Evolutionary conservation across 2,797 vertebrate species (phyloP).

Genomic region (Mallotus villosus): DNA sequence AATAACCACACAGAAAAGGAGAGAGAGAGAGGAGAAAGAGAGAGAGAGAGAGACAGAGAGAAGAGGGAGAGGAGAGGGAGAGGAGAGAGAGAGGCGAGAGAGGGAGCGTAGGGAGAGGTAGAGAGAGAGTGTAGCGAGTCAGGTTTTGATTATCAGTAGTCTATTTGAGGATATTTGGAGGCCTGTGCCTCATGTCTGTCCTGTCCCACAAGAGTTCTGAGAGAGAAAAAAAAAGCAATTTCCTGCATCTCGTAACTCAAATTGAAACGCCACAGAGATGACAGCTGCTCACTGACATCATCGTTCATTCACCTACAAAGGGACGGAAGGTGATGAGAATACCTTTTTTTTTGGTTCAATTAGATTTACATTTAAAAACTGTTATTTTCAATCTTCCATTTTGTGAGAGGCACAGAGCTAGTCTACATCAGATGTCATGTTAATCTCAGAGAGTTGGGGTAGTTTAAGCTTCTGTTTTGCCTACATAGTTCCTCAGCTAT

Average conservation of each 20-base stretch:
- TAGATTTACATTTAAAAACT: conserved; percentile 63
- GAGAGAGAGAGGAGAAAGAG: neutral
- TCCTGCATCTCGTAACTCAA: conserved; percentile 55
- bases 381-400: conserved; percentile 50
- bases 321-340: conserved; percentile 38
- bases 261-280: conserved; percentile 68
- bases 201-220: conserved; percentile 31
- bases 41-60: no score
- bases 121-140: neutral
- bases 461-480: conserved; percentile 54
- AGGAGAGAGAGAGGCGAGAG: neutral
- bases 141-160: conserved; percentile 9
- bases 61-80: neutral
- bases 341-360: conserved; percentile 41
- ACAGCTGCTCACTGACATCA: conserved; percentile 59
- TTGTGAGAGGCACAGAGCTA: conserved; percentile 43
- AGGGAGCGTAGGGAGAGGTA: neutral
- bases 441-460: conserved; percentile 54
- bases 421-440: conserved; percentile 59
- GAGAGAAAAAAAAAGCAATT: conserved; percentile 60
- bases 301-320: conserved; percentile 33
- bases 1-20: conserved; percentile 2
- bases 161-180: conserved; percentile 27
- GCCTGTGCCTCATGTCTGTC: conserved; percentile 28
- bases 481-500: conserved; percentile 37